Conservation (phyloP, 2,888 invertebrate genomes). For the Chalcis sispes region DNA sequence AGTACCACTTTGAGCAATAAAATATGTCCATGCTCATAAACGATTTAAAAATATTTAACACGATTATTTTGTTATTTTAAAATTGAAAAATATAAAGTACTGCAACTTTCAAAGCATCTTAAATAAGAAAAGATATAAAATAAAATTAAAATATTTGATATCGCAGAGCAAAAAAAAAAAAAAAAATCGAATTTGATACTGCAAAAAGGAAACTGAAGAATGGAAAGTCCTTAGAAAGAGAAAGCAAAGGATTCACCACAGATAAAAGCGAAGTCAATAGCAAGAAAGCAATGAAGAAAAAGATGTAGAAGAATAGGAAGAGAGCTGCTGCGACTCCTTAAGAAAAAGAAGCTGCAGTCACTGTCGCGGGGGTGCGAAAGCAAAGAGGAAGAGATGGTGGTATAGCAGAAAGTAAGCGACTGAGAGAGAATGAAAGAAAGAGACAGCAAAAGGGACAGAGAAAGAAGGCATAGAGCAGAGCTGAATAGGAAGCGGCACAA, state of each 20-base stretch:
- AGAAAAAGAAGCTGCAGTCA: conserved; percentile 28
- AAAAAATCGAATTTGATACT: too few relatives aligned
- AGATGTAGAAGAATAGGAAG: conserved; percentile 52
- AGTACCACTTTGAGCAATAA: too few relatives aligned
- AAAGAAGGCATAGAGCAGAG: conserved; percentile 55
- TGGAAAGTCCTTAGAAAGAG: background rate
- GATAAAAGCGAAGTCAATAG: conserved; percentile 27
- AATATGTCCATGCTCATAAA: too few relatives aligned
- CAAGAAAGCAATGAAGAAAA: conserved; percentile 54
- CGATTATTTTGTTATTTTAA: too few relatives aligned
- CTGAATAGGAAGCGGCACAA: conserved; percentile 76
- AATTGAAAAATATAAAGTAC: too few relatives aligned
- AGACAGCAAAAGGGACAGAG: conserved; percentile 47
- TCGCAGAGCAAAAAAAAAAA: too few relatives aligned
- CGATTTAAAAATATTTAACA: too few relatives aligned
- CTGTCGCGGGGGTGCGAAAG: too few relatives aligned
- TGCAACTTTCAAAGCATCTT: too few relatives aligned
- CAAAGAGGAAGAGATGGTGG: background rate
- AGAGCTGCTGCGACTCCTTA: conserved; percentile 40
- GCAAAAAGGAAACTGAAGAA: background rate
- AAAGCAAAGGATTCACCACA: background rate
- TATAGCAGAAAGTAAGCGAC: background rate
- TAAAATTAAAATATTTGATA: too few relatives aligned
- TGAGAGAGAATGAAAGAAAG: background rate
- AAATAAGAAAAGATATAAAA: too few relatives aligned